phyloP scores from a whole-genome alignment of 2,888 invertebrate genomes.

The Deilephila porcellus region DNA sequence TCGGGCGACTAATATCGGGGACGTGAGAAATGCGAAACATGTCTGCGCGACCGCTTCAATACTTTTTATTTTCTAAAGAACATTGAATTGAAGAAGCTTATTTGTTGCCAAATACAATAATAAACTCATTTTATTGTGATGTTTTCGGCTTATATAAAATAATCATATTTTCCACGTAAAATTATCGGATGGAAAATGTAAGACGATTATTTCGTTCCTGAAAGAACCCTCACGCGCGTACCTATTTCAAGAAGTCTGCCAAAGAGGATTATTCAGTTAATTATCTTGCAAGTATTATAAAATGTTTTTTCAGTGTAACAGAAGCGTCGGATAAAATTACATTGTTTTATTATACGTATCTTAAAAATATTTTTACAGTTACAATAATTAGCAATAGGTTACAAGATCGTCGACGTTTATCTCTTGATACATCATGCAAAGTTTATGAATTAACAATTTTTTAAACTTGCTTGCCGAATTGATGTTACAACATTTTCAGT shows the following conservation, averaged over 20 bases:
- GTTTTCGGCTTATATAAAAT: constrained; percentile 21
- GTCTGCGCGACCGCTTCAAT: constrained; percentile 44
- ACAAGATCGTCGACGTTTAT: no score
- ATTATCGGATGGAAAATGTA: constrained; percentile 17
- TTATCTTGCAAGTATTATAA: background rate
- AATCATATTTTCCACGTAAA: constrained; percentile 19
- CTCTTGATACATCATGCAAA: no score
- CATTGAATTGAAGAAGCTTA: constrained; percentile 20
- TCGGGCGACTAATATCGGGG: constrained; percentile 55
- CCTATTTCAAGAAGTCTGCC: constrained; percentile 12
- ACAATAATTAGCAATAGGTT: no score
- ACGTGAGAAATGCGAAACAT: constrained; percentile 55
- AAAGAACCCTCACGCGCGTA: constrained; percentile 8
- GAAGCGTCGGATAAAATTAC: background rate
- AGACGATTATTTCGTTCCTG: constrained; percentile 20
- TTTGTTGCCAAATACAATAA: constrained; percentile 11
- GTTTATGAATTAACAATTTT: no score
- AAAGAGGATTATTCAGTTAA: constrained; percentile 23
- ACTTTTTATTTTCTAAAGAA: constrained; percentile 38
- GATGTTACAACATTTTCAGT: no score
- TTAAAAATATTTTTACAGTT: no score
- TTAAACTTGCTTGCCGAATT: no score
- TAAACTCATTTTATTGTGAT: constrained; percentile 10
- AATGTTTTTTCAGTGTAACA: background rate
- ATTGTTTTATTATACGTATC: no score